Evolutionary conservation across 2,888 invertebrate genomes (phyloP).

Genomic region (Acrobasis suavella): DNA sequence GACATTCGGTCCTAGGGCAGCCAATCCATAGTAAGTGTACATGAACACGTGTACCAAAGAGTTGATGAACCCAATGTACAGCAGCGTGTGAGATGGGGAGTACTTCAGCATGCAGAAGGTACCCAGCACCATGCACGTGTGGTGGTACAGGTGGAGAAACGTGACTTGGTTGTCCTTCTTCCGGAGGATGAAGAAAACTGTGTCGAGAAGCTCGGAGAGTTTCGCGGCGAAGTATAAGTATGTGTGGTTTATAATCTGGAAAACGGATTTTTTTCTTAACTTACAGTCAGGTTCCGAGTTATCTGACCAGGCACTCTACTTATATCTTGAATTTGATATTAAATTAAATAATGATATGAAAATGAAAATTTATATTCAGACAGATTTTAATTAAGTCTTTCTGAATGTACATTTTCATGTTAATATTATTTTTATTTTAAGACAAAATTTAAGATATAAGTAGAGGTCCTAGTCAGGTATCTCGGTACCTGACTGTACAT

Average conservation of each 20-base stretch:
- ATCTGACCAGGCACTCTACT: too few relatives aligned
- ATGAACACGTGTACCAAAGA: slow-evolving; percentile 93
- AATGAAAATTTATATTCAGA: too few relatives aligned
- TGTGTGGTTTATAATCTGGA: slow-evolving; percentile 77
- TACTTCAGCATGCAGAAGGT: slow-evolving; percentile 88
- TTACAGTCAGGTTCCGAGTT: too few relatives aligned
- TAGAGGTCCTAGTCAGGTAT: too few relatives aligned
- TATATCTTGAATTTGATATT: too few relatives aligned
- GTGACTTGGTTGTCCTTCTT: slow-evolving; percentile 94
- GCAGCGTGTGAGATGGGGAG: slow-evolving; percentile 85
- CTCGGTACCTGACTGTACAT: too few relatives aligned
- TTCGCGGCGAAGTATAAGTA: slow-evolving; percentile 90
- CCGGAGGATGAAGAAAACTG: slow-evolving; percentile 92
- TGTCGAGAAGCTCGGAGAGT: slow-evolving; percentile 88
- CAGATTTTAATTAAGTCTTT: too few relatives aligned
- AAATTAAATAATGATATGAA: too few relatives aligned
- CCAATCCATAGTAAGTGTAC: slow-evolving; percentile 94
- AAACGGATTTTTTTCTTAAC: slow-evolving; percentile 23
- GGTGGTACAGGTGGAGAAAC: slow-evolving; percentile 94
- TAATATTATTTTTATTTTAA: too few relatives aligned
- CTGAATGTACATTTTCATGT: too few relatives aligned
- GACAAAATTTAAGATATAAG: too few relatives aligned
- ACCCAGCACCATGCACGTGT: slow-evolving; percentile 87
- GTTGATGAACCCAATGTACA: slow-evolving; percentile 85
- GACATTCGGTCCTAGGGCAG: slow-evolving; percentile 91